Conservation (phyloP, 2,113 vertebrate genomes). For the Elgaria multicarinata region DNA sequence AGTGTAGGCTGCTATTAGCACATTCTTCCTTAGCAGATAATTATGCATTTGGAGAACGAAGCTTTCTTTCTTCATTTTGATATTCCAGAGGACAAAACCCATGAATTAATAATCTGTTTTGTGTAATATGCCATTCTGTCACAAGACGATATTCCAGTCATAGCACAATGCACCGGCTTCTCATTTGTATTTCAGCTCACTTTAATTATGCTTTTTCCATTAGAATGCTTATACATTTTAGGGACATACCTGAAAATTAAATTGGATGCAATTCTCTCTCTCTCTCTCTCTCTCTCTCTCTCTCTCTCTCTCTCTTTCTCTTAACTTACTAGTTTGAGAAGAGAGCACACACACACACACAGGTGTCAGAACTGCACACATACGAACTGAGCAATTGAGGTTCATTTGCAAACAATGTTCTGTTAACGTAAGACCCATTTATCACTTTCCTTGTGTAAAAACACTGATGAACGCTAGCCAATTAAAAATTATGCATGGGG, state of each 20-base stretch:
- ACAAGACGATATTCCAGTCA: slow-evolving; percentile 61
- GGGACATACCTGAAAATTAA: slow-evolving; percentile 69
- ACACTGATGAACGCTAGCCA: slow-evolving; percentile 34
- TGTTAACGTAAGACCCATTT: slow-evolving; percentile 48
- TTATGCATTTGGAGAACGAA: slow-evolving; percentile 47
- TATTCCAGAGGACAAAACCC: slow-evolving; percentile 56
- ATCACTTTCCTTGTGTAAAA: slow-evolving; percentile 59
- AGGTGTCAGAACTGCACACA: not conserved
- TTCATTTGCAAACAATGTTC: slow-evolving; percentile 69
- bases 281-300: slow-evolving; percentile 24
- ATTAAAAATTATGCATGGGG: not conserved
- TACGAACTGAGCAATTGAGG: slow-evolving; percentile 43
- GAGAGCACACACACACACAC: slow-evolving; percentile 18
- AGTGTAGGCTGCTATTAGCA: slow-evolving; percentile 11
- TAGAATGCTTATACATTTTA: slow-evolving; percentile 71
- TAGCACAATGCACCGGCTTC: slow-evolving; percentile 32
- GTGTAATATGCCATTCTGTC: slow-evolving; percentile 45
- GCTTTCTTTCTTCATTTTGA: slow-evolving; percentile 30
- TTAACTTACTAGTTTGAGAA: slow-evolving; percentile 29
- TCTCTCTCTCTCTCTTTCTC: slow-evolving; percentile 6
- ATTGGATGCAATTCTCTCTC: slow-evolving; percentile 57
- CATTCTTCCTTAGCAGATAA: slow-evolving; percentile 43
- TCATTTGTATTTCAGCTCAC: slow-evolving; percentile 60
- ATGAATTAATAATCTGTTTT: slow-evolving; percentile 68
- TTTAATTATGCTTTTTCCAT: slow-evolving; percentile 70